Evolutionary conservation across 2,888 invertebrate genomes (phyloP), one percentile per base, ranked within the genome.

Genomic region (Ophonus ardosiacus): DNA sequence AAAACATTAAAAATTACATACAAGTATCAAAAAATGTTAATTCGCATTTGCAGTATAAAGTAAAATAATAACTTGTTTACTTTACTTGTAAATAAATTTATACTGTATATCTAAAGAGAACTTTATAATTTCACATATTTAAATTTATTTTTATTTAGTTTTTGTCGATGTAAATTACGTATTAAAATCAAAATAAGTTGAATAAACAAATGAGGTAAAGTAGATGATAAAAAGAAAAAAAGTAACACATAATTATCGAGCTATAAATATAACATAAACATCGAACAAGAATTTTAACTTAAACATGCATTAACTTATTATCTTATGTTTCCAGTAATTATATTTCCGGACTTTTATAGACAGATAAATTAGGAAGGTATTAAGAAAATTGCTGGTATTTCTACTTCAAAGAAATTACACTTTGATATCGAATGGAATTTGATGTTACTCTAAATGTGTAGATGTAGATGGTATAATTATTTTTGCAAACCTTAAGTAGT

Each of bases 251-350:
- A 84, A 84, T 84, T 78, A 84, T 78, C 40, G 13, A 84, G 84
- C 57, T 65, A 84, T 84, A 84, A 84, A 84, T 84, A 78, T 78
- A 84, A 43, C 76, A 61, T 83, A 78, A 76, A 84, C 84, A 84
- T 65, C 31, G 43, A 78, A 84, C 84, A 84, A 84, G 84, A 84
- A 84, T 84, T 84, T 84, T 84, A 84, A 84, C 78, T 84, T 84
- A 84, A 76, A 84, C 84, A 84, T 40, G 51, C 76, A 78, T 78
- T 83, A 83, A 83, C 65, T 57, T 61, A 76, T 71, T 84, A 78
- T 84, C 84, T 84, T 78, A 65, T 65, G 84, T 84, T 80, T 84
- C 17, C 78, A 84, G 84, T 78, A 84, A 84, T 84, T 84, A 84
- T 84, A 84, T 84, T 84, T 84, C 84, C 84, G 76, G 76, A 78